Percentiles rank a stretch among this genome's conserved stretches.
Conservation (phyloP, 1,140 invertebrate genomes). For the Aradophagus sp. region DNA sequence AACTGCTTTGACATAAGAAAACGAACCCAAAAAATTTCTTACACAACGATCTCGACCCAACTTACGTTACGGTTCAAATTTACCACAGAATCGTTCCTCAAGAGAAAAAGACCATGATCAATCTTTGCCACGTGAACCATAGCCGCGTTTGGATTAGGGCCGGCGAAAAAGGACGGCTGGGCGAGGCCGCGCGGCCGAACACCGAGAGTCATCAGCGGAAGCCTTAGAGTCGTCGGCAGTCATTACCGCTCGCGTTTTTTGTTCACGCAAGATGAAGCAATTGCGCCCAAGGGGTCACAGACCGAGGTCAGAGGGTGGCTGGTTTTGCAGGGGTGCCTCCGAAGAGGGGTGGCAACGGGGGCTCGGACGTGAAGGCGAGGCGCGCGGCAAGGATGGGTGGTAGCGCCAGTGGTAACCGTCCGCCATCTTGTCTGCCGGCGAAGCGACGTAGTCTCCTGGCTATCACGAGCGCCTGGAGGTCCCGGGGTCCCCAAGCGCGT, state of each 20-base stretch:
- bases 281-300: constrained; percentile 62
- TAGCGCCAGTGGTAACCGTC: constrained; percentile 51
- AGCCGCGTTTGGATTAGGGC: too few relatives aligned
- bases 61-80: too few relatives aligned
- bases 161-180: too few relatives aligned
- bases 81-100: too few relatives aligned
- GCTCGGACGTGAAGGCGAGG: constrained; percentile 47
- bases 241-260: constrained; percentile 39
- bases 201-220: constrained; percentile 25
- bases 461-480: constrained; percentile 57
- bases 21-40: too few relatives aligned
- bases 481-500: constrained; percentile 32
- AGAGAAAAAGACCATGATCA: too few relatives aligned
- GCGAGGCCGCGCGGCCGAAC: too few relatives aligned
- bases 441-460: constrained; percentile 47
- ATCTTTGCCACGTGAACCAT: too few relatives aligned
- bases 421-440: constrained; percentile 48
- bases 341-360: constrained; percentile 59
- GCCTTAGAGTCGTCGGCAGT: constrained; percentile 24
- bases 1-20: too few relatives aligned
- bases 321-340: constrained; percentile 47
- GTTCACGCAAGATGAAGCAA: constrained; percentile 53
- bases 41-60: too few relatives aligned
- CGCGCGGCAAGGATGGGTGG: constrained; percentile 58
- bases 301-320: constrained; percentile 58